phyloP scores from a whole-genome alignment of 2,888 invertebrate genomes.

The Sisyra terminalis region DNA sequence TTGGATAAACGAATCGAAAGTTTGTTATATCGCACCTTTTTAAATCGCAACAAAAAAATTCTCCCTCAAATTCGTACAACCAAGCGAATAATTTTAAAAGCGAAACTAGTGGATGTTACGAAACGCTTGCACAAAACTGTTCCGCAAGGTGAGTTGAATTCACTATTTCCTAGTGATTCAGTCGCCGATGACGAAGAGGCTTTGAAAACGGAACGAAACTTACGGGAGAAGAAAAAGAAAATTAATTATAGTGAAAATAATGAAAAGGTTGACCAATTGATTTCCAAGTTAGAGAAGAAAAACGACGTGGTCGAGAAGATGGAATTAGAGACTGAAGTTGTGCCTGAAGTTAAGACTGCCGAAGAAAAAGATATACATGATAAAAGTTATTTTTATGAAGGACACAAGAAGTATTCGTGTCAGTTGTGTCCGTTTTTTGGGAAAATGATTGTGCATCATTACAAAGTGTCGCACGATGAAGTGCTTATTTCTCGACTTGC shows the following conservation, averaged over 20 bases:
- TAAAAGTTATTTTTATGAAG: slow-evolving; percentile 6
- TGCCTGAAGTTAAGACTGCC: slow-evolving; percentile 12
- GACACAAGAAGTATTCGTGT: slow-evolving; percentile 30
- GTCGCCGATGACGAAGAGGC: too few relatives aligned
- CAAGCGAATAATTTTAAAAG: neutral
- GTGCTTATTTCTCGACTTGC: slow-evolving; percentile 44
- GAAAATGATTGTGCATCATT: slow-evolving; percentile 46
- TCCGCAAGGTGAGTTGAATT: neutral
- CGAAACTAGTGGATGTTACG: neutral
- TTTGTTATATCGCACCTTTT: too few relatives aligned
- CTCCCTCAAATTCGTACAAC: neutral
- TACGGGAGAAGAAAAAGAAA: slow-evolving; percentile 9
- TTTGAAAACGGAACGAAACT: too few relatives aligned
- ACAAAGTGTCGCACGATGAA: slow-evolving; percentile 45
- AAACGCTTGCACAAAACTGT: slow-evolving; percentile 2
- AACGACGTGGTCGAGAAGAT: slow-evolving; percentile 6
- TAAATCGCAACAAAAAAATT: too few relatives aligned
- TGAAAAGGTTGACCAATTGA: neutral
- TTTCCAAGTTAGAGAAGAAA: slow-evolving; percentile 10
- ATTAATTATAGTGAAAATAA: neutral
- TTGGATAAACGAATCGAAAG: too few relatives aligned
- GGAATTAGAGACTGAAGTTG: slow-evolving; percentile 16
- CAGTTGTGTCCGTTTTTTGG: slow-evolving; percentile 41
- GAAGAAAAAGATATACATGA: neutral
- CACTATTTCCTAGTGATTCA: too few relatives aligned